Evolutionary conservation across 2,888 invertebrate species (phyloP).

Genomic region (Oscheius sp.): DNA sequence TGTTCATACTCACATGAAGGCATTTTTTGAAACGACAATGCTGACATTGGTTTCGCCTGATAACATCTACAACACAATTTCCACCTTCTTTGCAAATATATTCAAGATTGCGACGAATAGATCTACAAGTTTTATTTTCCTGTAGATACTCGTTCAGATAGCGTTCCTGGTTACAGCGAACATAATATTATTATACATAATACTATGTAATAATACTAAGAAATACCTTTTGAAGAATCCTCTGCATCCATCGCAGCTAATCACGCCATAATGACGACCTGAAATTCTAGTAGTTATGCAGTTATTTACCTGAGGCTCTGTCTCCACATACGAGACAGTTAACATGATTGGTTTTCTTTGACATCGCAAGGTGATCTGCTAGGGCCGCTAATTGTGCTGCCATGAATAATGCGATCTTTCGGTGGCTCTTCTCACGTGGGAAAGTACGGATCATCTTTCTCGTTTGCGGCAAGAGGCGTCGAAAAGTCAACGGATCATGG

Average conservation of each 20-base stretch:
- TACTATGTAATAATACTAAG: no score
- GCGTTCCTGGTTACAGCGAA: no score
- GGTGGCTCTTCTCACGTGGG: conserved; percentile 31
- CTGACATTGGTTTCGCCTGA: conserved; percentile 90
- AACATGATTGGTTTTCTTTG: conserved; percentile 22
- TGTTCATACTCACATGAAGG: conserved; percentile 48
- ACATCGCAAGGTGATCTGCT: not conserved
- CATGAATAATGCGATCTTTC: conserved; percentile 27
- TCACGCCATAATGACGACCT: conserved; percentile 71
- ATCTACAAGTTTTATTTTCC: conserved; percentile 40
- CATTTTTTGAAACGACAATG: conserved; percentile 82
- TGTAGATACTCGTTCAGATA: no score
- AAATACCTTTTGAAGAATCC: conserved; percentile 92
- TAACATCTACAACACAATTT: conserved; percentile 87
- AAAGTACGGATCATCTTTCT: conserved; percentile 30
- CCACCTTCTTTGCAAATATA: conserved; percentile 84
- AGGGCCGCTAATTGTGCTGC: conserved; percentile 23
- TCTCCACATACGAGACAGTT: conserved; percentile 60
- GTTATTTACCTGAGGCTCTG: conserved; percentile 52
- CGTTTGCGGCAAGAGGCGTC: not conserved
- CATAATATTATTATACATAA: no score
- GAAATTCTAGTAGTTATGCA: not conserved
- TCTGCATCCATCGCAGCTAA: conserved; percentile 76
- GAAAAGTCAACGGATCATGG: conserved; percentile 10
- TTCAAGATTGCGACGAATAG: conserved; percentile 77